Base-by-base conservation (phyloP, 2,797 vertebrate species). In the Crenichthys baileyi region DNA sequence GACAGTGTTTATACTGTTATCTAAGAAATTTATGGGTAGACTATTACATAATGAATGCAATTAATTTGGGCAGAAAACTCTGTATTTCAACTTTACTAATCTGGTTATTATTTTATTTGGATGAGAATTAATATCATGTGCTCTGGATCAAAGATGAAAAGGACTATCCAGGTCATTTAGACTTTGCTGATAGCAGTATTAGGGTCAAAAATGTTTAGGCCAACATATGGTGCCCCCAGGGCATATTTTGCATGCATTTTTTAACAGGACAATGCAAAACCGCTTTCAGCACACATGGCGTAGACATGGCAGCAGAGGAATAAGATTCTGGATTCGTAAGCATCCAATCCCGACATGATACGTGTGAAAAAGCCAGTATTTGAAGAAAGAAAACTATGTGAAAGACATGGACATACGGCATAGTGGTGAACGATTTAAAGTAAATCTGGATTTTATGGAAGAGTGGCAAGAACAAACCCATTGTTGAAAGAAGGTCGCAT, bases 171-270 rank as follows among this genome's bases (percentile, higher is more conserved):
- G 67, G 3, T 26, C 22, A 26, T 70, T n/a, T 8, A 46, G 67
- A 26, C 41, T 15, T 70, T 67, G 22, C 36, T 24, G 39, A 67
- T 41, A 13, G 63, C 20, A 24, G 39, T 41, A 26, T 46, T n/a
- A 46, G 67, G 26, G 67, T 70, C 13, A 6, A 26, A 16, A 26
- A 46, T 41, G n/a, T 70, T 46, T 70, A 44, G 67, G 26, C 24
- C 39, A 70, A 26, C 41, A 70, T 70, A 70, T 70, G 39, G 24
- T 70, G 41, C 22, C 41, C n/a, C 46, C 39, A n/a, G 24, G 44
- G 67, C 41, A 70, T n/a, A 70, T 70, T 70, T 46, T 70, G 13
- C 41, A 70, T 46, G 67, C 67, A 70, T 70, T 70, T 70, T 70
- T 70, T 12, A 70, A 26, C 12, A 46, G n/a, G 41, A 70, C 41